Conservation (phyloP, 1,140 invertebrate species). For the Papilio helenus region DNA sequence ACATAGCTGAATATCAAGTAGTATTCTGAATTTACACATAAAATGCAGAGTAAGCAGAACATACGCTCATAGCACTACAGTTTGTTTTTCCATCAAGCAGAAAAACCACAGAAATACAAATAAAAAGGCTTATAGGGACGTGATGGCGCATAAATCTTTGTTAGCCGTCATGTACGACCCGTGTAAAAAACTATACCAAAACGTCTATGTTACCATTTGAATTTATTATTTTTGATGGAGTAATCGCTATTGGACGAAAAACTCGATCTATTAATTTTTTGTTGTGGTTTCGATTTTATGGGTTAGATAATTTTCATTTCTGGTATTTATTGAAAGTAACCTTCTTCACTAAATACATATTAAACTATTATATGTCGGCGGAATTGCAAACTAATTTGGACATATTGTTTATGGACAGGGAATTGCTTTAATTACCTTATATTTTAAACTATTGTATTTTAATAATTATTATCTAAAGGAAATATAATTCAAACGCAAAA, state of each 20-base stretch:
- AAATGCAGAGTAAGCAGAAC: not conserved
- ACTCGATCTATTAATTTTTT: not conserved
- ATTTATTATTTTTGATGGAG: constrained; percentile 23
- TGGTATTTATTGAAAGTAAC: too few relatives aligned
- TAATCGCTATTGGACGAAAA: not conserved
- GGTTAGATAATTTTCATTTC: too few relatives aligned
- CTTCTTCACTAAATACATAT: too few relatives aligned
- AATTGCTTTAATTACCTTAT: not conserved
- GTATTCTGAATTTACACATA: not conserved
- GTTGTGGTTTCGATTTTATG: not conserved
- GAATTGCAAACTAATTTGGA: too few relatives aligned
- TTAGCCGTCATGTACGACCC: constrained; percentile 23
- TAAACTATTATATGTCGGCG: too few relatives aligned
- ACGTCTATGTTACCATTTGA: constrained; percentile 23
- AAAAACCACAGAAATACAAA: constrained; percentile 23
- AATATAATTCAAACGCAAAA: not conserved
- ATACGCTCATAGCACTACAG: not conserved
- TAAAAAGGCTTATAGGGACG: constrained; percentile 16
- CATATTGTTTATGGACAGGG: too few relatives aligned
- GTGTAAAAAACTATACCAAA: constrained; percentile 26
- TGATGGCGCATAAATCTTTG: constrained; percentile 24
- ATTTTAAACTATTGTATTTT: not conserved
- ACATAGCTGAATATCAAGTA: not conserved
- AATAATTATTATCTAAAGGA: not conserved
- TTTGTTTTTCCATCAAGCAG: constrained; percentile 23